Evolutionary conservation across 2,888 invertebrate genomes (phyloP).

Genomic region (Eupithecia inturbata): DNA sequence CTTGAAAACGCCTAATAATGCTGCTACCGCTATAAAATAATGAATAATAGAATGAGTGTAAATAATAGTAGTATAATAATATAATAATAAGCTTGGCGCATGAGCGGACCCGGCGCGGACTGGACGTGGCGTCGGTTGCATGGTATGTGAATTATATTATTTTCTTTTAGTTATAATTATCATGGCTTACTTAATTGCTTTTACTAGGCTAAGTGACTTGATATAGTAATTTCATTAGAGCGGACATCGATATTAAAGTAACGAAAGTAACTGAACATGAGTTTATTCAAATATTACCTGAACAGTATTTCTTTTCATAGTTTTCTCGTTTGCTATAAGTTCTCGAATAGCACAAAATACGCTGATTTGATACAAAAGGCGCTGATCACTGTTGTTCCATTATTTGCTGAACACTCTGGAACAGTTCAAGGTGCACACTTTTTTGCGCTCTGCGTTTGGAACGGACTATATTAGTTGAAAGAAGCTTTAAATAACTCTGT

Average conservation of each 20-base stretch:
- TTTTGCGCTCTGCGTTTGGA: background rate
- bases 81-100: slow-evolving; percentile 24
- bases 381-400: background rate
- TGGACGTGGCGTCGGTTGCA: slow-evolving; percentile 22
- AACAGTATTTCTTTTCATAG: background rate
- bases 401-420: background rate
- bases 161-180: background rate
- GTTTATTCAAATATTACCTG: background rate
- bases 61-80: background rate
- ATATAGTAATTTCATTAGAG: background rate
- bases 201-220: background rate
- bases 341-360: background rate
- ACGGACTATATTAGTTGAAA: background rate
- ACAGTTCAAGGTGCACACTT: background rate
- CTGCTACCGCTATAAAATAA: background rate
- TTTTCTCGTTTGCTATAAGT: background rate
- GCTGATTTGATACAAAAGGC: background rate
- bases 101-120: slow-evolving; percentile 18
- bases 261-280: background rate
- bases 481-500: background rate
- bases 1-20: background rate
- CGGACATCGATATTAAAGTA: background rate
- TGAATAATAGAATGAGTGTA: background rate
- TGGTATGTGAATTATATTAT: slow-evolving; percentile 37
- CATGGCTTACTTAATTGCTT: background rate